A percentile compares a stretch with the other conserved stretches of the same genome.
phyloP scores from a whole-genome alignment of 2,888 invertebrate genomes.

The Pheosia tremula region DNA sequence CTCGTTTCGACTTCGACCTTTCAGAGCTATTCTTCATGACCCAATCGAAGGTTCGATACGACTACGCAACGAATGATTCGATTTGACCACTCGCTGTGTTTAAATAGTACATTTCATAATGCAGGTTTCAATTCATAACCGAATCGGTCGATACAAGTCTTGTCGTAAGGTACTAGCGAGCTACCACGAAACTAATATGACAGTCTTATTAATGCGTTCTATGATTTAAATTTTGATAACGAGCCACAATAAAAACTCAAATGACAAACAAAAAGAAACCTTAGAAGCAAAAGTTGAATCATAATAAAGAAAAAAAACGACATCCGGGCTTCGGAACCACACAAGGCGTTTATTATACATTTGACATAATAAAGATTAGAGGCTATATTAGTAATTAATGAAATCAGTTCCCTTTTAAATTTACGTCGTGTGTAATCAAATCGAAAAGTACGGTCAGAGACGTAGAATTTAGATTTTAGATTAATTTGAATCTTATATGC shows the following conservation, averaged over 20 bases:
- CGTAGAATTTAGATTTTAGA: not conserved
- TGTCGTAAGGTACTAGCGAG: conserved; percentile 27
- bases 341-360: conserved; percentile 53
- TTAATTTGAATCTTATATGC: conserved; percentile 6
- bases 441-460: conserved; percentile 17
- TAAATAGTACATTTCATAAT: too few species aligned
- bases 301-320: conserved; percentile 51
- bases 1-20: too few species aligned
- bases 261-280: conserved; percentile 60
- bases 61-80: too few species aligned
- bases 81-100: too few species aligned
- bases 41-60: too few species aligned
- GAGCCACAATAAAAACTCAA: conserved; percentile 61
- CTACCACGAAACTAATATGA: conserved; percentile 65
- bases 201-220: conserved; percentile 68
- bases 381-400: conserved; percentile 75
- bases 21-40: too few species aligned
- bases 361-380: conserved; percentile 72
- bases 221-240: conserved; percentile 76
- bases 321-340: conserved; percentile 43
- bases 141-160: too few species aligned
- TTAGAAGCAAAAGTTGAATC: conserved; percentile 48
- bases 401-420: conserved; percentile 70
- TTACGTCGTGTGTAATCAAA: conserved; percentile 58
- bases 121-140: too few species aligned